Conservation (phyloP, 2,888 invertebrate species). For the Acronicta psi region DNA sequence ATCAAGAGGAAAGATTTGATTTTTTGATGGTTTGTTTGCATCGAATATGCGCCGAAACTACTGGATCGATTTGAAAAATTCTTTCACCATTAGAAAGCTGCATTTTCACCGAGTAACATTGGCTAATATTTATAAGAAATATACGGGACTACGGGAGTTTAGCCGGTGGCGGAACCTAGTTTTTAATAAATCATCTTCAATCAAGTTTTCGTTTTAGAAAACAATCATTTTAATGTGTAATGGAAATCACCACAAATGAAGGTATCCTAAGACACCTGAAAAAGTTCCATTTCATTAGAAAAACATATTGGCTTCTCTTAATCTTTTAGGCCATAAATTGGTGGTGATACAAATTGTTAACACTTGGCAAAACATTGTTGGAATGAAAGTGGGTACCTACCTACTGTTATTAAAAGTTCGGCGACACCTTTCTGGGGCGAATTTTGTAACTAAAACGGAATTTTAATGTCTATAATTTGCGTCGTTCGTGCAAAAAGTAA, state of each 20-base stretch:
- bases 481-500: constrained; percentile 30
- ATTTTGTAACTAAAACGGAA: constrained; percentile 18
- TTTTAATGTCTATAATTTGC: constrained; percentile 24
- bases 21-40: no score
- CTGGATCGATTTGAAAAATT: no score
- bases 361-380: constrained; percentile 40
- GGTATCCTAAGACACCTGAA: background rate
- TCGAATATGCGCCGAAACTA: no score
- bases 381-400: constrained; percentile 17
- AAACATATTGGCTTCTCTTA: constrained; percentile 28
- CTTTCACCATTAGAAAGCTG: no score
- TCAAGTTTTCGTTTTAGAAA: no score
- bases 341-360: constrained; percentile 37
- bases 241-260: background rate
- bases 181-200: no score
- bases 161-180: no score
- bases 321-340: constrained; percentile 33
- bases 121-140: no score
- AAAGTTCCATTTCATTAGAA: constrained; percentile 2
- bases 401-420: constrained; percentile 45
- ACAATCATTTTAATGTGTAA: background rate
- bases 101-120: no score
- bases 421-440: constrained; percentile 50
- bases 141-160: no score
- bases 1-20: no score